phyloP scores from a whole-genome alignment of 2,888 invertebrate genomes.

The Platycheirus albimanus region DNA sequence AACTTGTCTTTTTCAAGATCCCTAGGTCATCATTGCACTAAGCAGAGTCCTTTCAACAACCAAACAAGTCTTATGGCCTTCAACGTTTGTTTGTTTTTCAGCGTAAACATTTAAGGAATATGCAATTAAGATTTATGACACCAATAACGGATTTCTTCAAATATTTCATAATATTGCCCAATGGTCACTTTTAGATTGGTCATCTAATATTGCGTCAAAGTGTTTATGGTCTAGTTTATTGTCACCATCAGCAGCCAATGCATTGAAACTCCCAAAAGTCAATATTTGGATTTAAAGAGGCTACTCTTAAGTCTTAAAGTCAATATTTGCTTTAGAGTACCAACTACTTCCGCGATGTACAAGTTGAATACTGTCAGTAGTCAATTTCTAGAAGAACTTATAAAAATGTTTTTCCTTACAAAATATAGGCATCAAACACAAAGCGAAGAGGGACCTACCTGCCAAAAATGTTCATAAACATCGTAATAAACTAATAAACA shows the following conservation, averaged over 20 bases:
- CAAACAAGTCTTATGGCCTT: too few relatives aligned
- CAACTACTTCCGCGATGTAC: neutral
- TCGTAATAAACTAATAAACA: slow-evolving; percentile 69
- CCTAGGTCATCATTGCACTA: too few relatives aligned
- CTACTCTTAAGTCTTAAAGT: too few relatives aligned
- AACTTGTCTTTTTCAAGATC: too few relatives aligned
- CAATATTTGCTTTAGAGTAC: slow-evolving; percentile 16
- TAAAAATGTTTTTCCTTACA: too few relatives aligned
- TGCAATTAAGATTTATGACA: slow-evolving; percentile 2
- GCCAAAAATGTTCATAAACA: slow-evolving; percentile 39
- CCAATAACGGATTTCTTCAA: neutral
- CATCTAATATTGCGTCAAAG: slow-evolving; percentile 49
- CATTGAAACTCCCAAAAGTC: slow-evolving; percentile 6
- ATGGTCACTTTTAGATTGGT: slow-evolving; percentile 42
- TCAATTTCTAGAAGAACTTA: neutral
- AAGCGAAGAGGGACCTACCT: slow-evolving; percentile 20
- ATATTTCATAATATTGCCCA: too few relatives aligned
- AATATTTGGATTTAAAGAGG: slow-evolving; percentile 30
- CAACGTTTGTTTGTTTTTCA: too few relatives aligned
- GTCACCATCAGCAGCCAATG: too few relatives aligned
- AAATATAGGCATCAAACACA: neutral
- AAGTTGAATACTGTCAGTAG: neutral
- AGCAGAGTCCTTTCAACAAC: too few relatives aligned
- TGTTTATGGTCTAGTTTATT: slow-evolving; percentile 25
- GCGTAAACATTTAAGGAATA: neutral